Evolutionary conservation across 2,797 vertebrate genomes (phyloP).

Genomic region (Crocidura indochinensis): DNA sequence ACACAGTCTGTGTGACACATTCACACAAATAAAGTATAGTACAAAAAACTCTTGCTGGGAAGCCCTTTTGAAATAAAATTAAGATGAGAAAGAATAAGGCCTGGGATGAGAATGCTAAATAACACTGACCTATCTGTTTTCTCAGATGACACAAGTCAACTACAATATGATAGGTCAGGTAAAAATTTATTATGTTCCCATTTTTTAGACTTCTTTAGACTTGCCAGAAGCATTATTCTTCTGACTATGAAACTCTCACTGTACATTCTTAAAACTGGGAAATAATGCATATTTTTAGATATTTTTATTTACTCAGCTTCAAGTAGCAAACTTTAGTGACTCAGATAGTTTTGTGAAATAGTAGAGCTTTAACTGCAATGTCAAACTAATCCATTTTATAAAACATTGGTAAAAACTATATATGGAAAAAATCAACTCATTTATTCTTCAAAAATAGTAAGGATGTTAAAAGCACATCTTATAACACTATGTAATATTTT

Average conservation of each 20-base stretch:
- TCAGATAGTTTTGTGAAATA: conserved; percentile 46
- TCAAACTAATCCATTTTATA: conserved; percentile 26
- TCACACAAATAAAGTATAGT: not conserved
- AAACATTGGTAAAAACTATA: not conserved
- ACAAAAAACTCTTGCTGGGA: conserved; percentile 4
- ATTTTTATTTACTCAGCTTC: conserved; percentile 1
- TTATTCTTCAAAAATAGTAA: not conserved
- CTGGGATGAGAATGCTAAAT: not conserved
- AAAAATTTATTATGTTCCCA: conserved; percentile 43
- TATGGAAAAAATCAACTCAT: not conserved
- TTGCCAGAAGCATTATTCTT: conserved; percentile 61
- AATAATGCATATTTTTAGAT: not conserved
- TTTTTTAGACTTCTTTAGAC: conserved; percentile 49
- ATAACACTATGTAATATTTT: conserved; percentile 9
- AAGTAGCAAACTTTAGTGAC: conserved; percentile 1
- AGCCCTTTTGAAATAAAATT: conserved; percentile 75
- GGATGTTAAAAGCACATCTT: not conserved
- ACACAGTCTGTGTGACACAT: conserved; percentile 43
- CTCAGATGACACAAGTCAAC: conserved; percentile 33
- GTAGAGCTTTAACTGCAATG: not conserved
- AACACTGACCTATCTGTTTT: conserved; percentile 51
- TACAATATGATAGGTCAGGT: not conserved
- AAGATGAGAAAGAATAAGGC: conserved; percentile 28
- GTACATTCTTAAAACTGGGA: conserved; percentile 47
- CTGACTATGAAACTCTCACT: conserved; percentile 19